Evolutionary conservation across 1,140 invertebrate species (phyloP), one percentile per base, ranked within the genome.

Genomic region (Nephila pilipes): DNA sequence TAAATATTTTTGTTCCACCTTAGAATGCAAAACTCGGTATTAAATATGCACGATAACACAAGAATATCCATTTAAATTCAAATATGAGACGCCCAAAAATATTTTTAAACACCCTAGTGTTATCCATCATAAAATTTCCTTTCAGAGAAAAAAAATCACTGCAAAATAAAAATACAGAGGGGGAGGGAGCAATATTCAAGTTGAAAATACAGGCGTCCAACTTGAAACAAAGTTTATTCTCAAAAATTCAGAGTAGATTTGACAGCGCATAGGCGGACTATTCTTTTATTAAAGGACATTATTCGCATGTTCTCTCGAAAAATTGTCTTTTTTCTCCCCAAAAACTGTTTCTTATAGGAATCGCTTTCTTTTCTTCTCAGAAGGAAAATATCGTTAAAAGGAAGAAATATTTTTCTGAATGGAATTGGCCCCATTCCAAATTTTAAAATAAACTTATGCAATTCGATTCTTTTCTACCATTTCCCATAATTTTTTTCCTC

Each of bases 231-330:
- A 75, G 69, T 75, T 18, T 5, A 20, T 18, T 75, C 16, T 32
- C 14, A 36, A 75, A 75, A 75, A 18, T 4, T 18, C 69, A 75
- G 25, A 32, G 18, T 20, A 75, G 18, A 4, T 36, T 16, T 29
- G 18, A 32, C 69, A 75, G 69, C 12, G 69, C 22, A 29, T 36
- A 75, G 69, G 69, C 69, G 29, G 16, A 16, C 25, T 18, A 16
- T 75, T 75, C 65, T 75, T 75, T 75, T 75, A 75, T 75, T 75
- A 75, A 75, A 75, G 29, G 12, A 32, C 69, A 32, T 75, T 75
- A 75, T 36, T 32, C 69, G 16, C 69, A 75, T 75, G 69, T 75
- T 75, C 32, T 32, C 32, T 5, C 29, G 63, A 5, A 75, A 36
- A 75, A 36, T 10, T 18, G 25, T 16, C 18, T 32, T 36, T 14